Percentiles rank a stretch among this genome's conserved stretches.
These are phyloP conservation scores for Sebastes wilsoni DNA, from an alignment of 2,797 vertebrate species.

Conservation along the genomic window DNA sequence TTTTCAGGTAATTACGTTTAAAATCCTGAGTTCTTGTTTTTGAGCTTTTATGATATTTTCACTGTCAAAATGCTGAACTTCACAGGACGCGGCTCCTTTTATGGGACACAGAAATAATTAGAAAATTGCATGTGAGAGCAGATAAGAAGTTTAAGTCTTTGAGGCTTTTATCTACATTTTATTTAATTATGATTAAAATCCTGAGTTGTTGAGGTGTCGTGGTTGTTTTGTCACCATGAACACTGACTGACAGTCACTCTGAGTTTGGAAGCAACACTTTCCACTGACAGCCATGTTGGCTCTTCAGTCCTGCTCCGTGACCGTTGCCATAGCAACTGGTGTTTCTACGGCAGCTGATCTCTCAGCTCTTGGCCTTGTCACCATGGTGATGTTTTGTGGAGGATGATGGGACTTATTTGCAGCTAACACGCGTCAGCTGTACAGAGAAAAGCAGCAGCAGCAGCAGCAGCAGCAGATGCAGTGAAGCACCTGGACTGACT, in stretches of 20 bases:
- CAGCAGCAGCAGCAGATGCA: background rate
- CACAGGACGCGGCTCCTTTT: too few relatives aligned
- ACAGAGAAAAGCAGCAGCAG: background rate
- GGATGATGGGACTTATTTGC: slow-evolving; percentile 31
- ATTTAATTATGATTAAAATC: too few relatives aligned
- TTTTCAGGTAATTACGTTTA: too few relatives aligned
- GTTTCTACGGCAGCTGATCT: slow-evolving; percentile 54
- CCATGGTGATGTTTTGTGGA: slow-evolving; percentile 54
- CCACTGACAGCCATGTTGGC: slow-evolving; percentile 6
- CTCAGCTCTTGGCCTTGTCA: slow-evolving; percentile 38
- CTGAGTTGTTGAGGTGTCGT: too few relatives aligned
- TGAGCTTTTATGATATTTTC: too few relatives aligned
- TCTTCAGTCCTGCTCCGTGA: slow-evolving; percentile 18
- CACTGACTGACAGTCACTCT: too few relatives aligned
- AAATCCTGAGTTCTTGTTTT: too few relatives aligned
- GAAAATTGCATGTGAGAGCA: background rate
- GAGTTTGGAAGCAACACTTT: background rate
- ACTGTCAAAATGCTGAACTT: too few relatives aligned
- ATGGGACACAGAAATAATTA: background rate
- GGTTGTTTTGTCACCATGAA: too few relatives aligned
- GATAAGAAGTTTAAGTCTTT: too few relatives aligned
- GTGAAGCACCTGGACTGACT: background rate
- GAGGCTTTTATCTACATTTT: too few relatives aligned
- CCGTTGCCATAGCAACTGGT: slow-evolving; percentile 54
- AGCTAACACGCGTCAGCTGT: slow-evolving; percentile 5